Evolutionary conservation across 2,797 vertebrate genomes (phyloP), one percentile per base, ranked within the genome.

Genomic region (Pagetopsis macropterus): DNA sequence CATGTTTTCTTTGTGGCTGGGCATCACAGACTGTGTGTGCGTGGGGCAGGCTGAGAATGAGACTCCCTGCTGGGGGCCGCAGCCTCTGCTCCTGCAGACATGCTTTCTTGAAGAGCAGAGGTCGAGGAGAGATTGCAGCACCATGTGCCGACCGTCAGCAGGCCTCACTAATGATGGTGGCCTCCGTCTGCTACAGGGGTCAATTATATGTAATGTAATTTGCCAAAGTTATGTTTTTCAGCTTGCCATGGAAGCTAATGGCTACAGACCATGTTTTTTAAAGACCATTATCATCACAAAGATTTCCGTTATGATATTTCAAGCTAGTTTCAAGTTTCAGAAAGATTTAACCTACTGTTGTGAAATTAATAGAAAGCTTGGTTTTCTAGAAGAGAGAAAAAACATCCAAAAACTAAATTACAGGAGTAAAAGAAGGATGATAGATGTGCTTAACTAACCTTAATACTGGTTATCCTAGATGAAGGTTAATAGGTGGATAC

Each of bases 1-100:
- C 0, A 17, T 72, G 60, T 76, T 80, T 65, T 64, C 27, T 31
- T 37, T 37, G 33, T 33, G 56, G 23, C 60, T 40, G 40, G 51
- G 9, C 12, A n/a, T 17, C 21, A 40, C 17, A 21, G 19, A 5
- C 31, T 60, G 17, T 72, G 33, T 31, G 33, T 21, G 40, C 33
- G 46, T 8, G 1, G 3, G 11, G 23, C 33, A 16, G 33, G 23
- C 48, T 62, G 57, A 31, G 74, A 74, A 68, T 72, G 33, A 58
- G 73, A 46, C 63, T 71, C 65, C 76, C 73, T 51, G 79, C 75
- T 75, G 74, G 55, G 81, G 59, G 74, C 40, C 54, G 8, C 2
- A 45, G 9, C 51, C 52, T 40, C 37, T 40, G 56, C 49, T 62
- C 40, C 2, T 63, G 52, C 43, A 45, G 61, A 59, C 66, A 55